Percentiles rank a stretch among this genome's conserved stretches.
These are phyloP conservation scores for Drosophila pseudoobscura DNA, from an alignment of 1,140 invertebrate species.

Conservation along the genomic window DNA sequence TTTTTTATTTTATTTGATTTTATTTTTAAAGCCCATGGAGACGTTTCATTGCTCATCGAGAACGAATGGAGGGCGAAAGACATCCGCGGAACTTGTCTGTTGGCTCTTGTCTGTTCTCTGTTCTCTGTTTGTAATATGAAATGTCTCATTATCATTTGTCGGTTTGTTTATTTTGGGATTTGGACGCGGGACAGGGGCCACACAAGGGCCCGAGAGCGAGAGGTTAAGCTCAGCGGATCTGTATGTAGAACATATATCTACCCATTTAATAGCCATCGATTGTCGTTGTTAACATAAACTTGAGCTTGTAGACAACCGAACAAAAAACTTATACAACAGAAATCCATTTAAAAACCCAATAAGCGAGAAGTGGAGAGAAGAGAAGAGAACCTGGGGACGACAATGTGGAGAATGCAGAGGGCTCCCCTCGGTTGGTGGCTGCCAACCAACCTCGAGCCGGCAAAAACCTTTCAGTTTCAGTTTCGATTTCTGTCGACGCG, in stretches of 20 bases:
- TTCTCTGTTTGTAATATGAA: conserved; percentile 46
- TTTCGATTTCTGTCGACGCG: conserved; percentile 61
- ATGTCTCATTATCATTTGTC: conserved; percentile 77
- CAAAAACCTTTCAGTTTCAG: conserved; percentile 18
- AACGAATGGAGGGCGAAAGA: conserved; percentile 13
- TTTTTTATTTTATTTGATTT: conserved; percentile 38
- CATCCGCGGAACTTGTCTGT: conserved; percentile 17
- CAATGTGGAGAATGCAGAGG: conserved; percentile 3
- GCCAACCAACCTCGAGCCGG: background rate
- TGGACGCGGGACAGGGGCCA: background rate
- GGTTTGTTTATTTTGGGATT: conserved; percentile 54
- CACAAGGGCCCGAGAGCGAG: conserved; percentile 16
- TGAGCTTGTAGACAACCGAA: conserved; percentile 71
- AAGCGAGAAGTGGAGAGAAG: background rate
- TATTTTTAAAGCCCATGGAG: conserved; percentile 51
- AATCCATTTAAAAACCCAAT: conserved; percentile 66
- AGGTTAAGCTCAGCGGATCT: background rate
- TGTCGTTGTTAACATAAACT: conserved; percentile 74
- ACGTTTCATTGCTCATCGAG: conserved; percentile 58
- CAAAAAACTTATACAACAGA: conserved; percentile 64
- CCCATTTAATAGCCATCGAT: conserved; percentile 74
- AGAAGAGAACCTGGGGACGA: background rate
- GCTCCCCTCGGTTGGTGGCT: background rate
- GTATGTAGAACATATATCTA: conserved; percentile 60
- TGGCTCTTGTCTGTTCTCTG: background rate